These are phyloP conservation scores for Pseudomyrmex pallidus DNA, from an alignment of 1,140 invertebrate species.

Conservation along the genomic window DNA sequence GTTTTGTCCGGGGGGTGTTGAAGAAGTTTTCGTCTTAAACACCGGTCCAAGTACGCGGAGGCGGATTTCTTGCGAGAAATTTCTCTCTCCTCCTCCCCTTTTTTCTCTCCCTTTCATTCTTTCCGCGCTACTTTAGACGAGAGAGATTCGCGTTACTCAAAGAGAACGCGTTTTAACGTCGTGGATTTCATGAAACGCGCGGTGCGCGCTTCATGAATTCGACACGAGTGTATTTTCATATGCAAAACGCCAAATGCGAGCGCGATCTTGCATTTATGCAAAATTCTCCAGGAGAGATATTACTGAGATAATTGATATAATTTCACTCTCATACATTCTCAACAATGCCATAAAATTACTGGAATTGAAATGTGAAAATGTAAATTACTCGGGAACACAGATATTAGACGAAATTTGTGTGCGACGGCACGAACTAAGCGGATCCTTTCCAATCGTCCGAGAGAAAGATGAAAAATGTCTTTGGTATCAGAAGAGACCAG, in stretches of 20 bases:
- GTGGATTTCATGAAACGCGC: conserved; percentile 53
- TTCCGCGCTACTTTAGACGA: conserved; percentile 2
- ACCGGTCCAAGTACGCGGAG: conserved; percentile 44
- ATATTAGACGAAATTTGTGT: too few relatives aligned
- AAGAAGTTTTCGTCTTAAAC: conserved; percentile 56
- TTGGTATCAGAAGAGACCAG: conserved; percentile 11
- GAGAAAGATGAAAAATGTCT: conserved; percentile 26
- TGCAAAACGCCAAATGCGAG: conserved; percentile 27
- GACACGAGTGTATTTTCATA: conserved; percentile 39
- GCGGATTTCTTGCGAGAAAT: conserved; percentile 56
- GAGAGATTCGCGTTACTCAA: conserved; percentile 36
- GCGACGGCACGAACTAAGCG: neutral
- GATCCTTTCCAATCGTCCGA: neutral
- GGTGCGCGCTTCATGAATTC: conserved; percentile 49
- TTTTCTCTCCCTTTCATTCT: neutral
- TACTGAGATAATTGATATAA: too few relatives aligned
- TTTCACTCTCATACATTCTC: too few relatives aligned
- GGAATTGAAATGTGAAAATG: too few relatives aligned
- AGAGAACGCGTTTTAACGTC: conserved; percentile 38
- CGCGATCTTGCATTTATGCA: conserved; percentile 1
- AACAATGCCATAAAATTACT: too few relatives aligned
- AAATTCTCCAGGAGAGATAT: neutral
- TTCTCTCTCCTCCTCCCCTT: neutral
- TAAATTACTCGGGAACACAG: neutral
- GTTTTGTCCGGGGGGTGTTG: conserved; percentile 52